Conservation (phyloP, 2,888 invertebrate species). For the Dioctria linearis region DNA sequence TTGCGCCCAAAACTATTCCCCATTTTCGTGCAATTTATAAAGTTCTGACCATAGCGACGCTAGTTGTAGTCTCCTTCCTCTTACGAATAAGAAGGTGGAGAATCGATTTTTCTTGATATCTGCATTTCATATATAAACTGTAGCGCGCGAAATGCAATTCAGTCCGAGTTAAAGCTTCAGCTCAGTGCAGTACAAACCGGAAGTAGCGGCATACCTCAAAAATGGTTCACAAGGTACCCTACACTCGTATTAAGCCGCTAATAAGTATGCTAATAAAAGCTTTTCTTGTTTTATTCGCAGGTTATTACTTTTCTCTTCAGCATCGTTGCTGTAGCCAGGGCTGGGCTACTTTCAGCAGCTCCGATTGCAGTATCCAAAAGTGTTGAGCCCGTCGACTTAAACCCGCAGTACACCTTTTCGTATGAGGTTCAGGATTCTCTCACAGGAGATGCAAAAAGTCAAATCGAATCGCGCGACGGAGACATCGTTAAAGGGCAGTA, state of each 20-base stretch:
- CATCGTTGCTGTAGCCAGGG: conserved; percentile 7
- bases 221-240: neutral
- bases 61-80: no score
- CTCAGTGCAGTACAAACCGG: neutral
- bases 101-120: neutral
- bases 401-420: conserved; percentile 68
- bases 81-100: neutral
- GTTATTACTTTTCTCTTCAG: conserved; percentile 6
- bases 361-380: conserved; percentile 60
- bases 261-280: neutral
- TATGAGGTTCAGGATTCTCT: conserved; percentile 69
- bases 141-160: neutral
- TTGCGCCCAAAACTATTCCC: no score
- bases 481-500: conserved; percentile 74
- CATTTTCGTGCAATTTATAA: no score
- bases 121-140: conserved; percentile 9
- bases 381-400: conserved; percentile 61
- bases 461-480: conserved; percentile 75
- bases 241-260: no score
- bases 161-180: neutral
- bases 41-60: no score
- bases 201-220: no score
- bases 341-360: conserved; percentile 38
- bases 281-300: neutral
- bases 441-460: conserved; percentile 70